A percentile compares a stretch with the other conserved stretches of the same genome.
Conservation (phyloP, 2,797 vertebrate genomes). For the Lophius americanus region DNA sequence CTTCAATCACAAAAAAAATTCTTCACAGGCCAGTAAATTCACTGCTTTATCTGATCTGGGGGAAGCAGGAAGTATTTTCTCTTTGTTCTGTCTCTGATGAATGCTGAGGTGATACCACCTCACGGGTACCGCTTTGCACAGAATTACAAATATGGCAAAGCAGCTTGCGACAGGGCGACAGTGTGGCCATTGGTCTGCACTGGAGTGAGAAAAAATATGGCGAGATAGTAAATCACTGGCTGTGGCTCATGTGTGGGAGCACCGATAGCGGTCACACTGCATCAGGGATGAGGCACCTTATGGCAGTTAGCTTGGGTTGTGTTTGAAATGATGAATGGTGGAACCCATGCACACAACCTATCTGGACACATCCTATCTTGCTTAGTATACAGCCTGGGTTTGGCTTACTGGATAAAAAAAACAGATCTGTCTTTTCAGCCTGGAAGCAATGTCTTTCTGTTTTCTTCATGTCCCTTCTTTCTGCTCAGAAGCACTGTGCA, state of each 20-base stretch:
- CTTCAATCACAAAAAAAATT: conserved; percentile 42
- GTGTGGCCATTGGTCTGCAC: conserved; percentile 62
- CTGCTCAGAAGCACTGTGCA: conserved; percentile 28
- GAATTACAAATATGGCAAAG: conserved; percentile 67
- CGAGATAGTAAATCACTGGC: conserved; percentile 77
- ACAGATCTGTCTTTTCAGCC: conserved; percentile 62
- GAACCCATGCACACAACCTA: conserved; percentile 64
- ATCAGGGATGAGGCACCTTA: conserved; percentile 54
- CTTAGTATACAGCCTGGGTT: conserved; percentile 56
- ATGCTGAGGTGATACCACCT: conserved; percentile 56
- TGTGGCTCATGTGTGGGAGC: conserved; percentile 56
- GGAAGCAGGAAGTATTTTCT: conserved; percentile 44
- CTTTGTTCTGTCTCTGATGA: conserved; percentile 62
- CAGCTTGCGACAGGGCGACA: conserved; percentile 59
- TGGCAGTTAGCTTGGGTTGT: conserved; percentile 62
- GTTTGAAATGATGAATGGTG: conserved; percentile 72
- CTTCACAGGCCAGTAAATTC: conserved; percentile 55
- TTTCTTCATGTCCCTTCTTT: conserved; percentile 28
- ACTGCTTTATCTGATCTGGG: conserved; percentile 54
- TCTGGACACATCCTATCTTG: conserved; percentile 54
- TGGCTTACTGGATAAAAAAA: conserved; percentile 46
- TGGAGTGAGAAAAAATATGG: conserved; percentile 73
- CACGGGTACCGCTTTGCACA: conserved; percentile 52
- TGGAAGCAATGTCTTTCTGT: conserved; percentile 42
- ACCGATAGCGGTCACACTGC: conserved; percentile 54